Percentiles rank a stretch among this genome's conserved stretches.
phyloP scores from a whole-genome alignment of 1,140 invertebrate species.

The Leptopilina boulardi region DNA sequence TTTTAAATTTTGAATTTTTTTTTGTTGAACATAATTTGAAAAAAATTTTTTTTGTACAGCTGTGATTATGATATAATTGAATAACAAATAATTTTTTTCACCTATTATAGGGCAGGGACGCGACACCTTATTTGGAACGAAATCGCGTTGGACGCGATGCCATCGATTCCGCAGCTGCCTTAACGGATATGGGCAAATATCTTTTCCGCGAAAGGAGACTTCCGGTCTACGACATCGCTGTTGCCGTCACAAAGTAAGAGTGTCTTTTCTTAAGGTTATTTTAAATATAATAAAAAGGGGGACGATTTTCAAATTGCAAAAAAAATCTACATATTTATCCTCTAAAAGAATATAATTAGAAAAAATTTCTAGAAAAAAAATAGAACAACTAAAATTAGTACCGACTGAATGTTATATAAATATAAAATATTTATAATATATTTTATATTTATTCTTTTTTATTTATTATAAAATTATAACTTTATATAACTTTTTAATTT shows the following conservation, averaged over 20 bases:
- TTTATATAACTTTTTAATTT: too few relatives aligned
- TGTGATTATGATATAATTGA: too few relatives aligned
- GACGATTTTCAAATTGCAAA: slow-evolving; percentile 10
- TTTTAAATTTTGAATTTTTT: not conserved
- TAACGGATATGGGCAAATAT: slow-evolving; percentile 98
- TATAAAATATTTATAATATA: too few relatives aligned
- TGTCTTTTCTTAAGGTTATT: slow-evolving; percentile 51
- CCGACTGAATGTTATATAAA: too few relatives aligned
- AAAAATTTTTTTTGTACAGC: slow-evolving; percentile 25
- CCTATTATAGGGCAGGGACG: slow-evolving; percentile 87
- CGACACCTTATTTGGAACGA: slow-evolving; percentile 94
- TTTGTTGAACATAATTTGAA: not conserved
- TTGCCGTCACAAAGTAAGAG: slow-evolving; percentile 95
- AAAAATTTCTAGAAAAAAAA: not conserved
- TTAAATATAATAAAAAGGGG: not conserved
- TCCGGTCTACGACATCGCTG: slow-evolving; percentile 96
- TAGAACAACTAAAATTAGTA: too few relatives aligned
- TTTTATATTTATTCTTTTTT: too few relatives aligned
- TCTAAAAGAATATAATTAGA: too few relatives aligned
- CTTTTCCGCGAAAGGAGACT: slow-evolving; percentile 94
- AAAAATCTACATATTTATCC: too few relatives aligned
- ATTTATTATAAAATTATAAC: too few relatives aligned
- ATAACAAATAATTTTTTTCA: slow-evolving; percentile 56
- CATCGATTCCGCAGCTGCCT: slow-evolving; percentile 94
- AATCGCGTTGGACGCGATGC: slow-evolving; percentile 95